Base-by-base conservation (phyloP, 2,888 invertebrate species). In the Folsomia manolachei region DNA sequence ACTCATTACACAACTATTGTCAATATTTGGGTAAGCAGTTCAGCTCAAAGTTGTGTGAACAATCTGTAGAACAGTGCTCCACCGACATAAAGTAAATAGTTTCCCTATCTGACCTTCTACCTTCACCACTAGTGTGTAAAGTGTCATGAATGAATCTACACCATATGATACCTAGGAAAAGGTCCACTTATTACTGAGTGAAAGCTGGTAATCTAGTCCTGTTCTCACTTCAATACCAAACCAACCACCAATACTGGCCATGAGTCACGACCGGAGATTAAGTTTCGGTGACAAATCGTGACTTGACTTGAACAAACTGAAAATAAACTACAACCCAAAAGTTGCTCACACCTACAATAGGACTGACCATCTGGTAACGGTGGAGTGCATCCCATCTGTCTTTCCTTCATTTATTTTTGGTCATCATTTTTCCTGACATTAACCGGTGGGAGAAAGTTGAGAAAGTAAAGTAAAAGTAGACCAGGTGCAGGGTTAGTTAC, bases 211-310 rank as follows among this genome's bases (percentile, higher is more conserved):
- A 39, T 9, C 39, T 39, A 39, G 14, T 39, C 39, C 39, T 39
- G 39, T 39, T 14, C 39, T 39, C 4, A 39, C n/a, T n/a, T n/a
- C n/a, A n/a, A n/a, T n/a, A n/a, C 39, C 39, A 39, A 39, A 39
- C 39, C n/a, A n/a, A n/a, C n/a, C n/a, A n/a, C n/a, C n/a, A n/a
- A n/a, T 39, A 39, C 7, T 39, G 39, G 39, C 14, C 39, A 39
- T 4, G 39, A 39, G n/a, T n/a, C 39, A 7, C 11, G 11, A 56
- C 56, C 56, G 67, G 67, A 67, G 53, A 67, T 67, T 56, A 53
- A 67, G 56, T 67, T 67, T 66, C 25, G 51, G 56, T 67, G 67
- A 67, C 66, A 67, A 67, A 56, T 56, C 67, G 67, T 67, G 67
- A 67, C 67, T 67, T 53, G 67, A 56, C 18, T 56, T 56, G 21